phyloP scores from a whole-genome alignment of 2,888 invertebrate species.

The Amphipoea oculea region DNA sequence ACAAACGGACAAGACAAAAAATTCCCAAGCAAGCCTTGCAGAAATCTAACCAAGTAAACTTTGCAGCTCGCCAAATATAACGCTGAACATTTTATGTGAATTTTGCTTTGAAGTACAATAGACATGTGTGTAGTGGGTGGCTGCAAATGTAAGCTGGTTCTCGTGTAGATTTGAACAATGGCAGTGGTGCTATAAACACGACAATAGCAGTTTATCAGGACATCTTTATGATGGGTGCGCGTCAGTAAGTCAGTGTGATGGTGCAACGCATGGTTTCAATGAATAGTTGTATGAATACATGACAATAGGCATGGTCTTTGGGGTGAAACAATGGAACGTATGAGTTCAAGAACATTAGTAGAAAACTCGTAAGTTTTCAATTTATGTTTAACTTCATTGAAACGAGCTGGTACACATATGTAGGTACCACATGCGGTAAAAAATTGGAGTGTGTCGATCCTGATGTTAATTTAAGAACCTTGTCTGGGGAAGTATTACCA shows the following conservation, averaged over 20 bases:
- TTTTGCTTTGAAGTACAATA: conserved; percentile 13
- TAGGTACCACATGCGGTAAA: neutral
- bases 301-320: conserved; percentile 20
- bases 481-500: no score
- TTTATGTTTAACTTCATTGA: neutral
- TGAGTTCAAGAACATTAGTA: neutral
- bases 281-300: conserved; percentile 10
- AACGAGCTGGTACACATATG: neutral
- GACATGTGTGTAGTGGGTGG: neutral
- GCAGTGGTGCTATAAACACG: conserved; percentile 45
- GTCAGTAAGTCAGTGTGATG: conserved; percentile 47
- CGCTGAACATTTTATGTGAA: neutral
- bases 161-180: conserved; percentile 51
- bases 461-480: no score
- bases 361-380: neutral
- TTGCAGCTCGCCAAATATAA: conserved; percentile 18
- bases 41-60: conserved; percentile 26
- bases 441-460: no score
- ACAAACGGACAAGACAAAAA: conserved; percentile 46
- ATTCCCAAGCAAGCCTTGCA: conserved; percentile 39
- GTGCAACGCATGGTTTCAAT: conserved; percentile 38
- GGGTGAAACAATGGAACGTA: conserved; percentile 21
- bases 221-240: conserved; percentile 60
- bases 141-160: conserved; percentile 48
- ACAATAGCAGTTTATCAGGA: conserved; percentile 63